A percentile compares a stretch with the other conserved stretches of the same genome.
phyloP scores from a whole-genome alignment of 2,113 vertebrate genomes.

The Picathartes gymnocephalus region DNA sequence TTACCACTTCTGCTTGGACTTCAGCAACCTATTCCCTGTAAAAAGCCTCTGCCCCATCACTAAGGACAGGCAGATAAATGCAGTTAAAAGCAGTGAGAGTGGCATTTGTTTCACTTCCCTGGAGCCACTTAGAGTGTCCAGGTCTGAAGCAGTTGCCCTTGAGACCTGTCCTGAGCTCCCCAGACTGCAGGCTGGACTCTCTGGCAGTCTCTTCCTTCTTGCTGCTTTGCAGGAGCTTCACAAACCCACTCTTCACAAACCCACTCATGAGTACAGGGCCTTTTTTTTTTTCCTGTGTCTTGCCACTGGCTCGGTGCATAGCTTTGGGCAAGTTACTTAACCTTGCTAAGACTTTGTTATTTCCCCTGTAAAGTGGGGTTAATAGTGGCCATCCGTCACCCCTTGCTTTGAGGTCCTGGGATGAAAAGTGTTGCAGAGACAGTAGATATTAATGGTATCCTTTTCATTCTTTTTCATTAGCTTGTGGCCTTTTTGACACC shows the following conservation, averaged over 20 bases:
- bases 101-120: not conserved
- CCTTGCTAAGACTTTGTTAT: slow-evolving; percentile 1
- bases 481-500: slow-evolving; percentile 38
- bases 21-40: not conserved
- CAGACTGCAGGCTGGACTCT: not conserved
- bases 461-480: slow-evolving; percentile 46
- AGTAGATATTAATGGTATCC: not conserved
- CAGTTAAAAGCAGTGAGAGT: not conserved
- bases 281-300: not conserved
- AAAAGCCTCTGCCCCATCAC: not conserved
- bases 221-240: not conserved
- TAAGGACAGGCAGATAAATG: not conserved
- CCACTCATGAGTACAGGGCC: not conserved
- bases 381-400: slow-evolving; percentile 13
- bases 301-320: not conserved
- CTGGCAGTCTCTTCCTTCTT: not conserved
- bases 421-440: slow-evolving; percentile 22
- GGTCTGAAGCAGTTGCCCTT: fast-evolving
- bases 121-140: not conserved
- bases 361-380: slow-evolving; percentile 42
- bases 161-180: not conserved
- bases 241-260: not conserved
- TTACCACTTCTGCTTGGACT: not conserved
- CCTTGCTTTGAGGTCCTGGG: slow-evolving; percentile 4
- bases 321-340: slow-evolving; percentile 35